Conservation (phyloP, 2,113 vertebrate species). For the Riparia riparia region DNA sequence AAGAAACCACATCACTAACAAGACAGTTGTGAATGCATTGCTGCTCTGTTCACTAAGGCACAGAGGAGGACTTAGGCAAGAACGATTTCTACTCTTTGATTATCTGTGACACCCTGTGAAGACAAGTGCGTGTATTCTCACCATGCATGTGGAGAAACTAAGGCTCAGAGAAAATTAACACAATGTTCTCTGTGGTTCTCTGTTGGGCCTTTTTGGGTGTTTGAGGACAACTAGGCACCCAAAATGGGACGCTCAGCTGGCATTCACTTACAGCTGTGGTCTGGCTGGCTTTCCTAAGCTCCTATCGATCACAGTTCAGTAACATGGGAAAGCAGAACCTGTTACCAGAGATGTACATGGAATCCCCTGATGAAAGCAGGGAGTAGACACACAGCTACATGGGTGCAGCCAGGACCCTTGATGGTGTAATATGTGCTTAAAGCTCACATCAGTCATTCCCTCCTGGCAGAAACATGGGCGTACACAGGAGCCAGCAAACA, state of each 20-base stretch:
- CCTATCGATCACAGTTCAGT: fast-evolving
- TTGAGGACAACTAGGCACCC: background rate
- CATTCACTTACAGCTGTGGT: background rate
- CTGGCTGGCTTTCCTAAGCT: background rate
- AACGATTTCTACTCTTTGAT: background rate
- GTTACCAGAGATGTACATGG: background rate
- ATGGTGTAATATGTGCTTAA: background rate
- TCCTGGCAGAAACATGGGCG: fast-evolving
- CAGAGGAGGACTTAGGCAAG: background rate
- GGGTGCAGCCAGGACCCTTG: background rate
- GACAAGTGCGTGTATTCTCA: background rate
- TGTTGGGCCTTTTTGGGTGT: background rate
- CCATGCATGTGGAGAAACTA: background rate
- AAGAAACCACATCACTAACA: background rate
- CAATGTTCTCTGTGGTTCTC: background rate
- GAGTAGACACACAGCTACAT: background rate
- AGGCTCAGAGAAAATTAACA: background rate
- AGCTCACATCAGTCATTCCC: background rate
- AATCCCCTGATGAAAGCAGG: background rate
- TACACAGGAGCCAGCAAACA: background rate
- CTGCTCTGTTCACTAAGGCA: background rate
- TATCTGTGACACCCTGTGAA: background rate
- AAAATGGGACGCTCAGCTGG: background rate
- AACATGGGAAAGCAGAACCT: background rate
- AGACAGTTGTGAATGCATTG: background rate